These are phyloP conservation scores for Helicolenus hilgendorfi DNA, from an alignment of 2,797 vertebrate genomes.

Conservation along the genomic window DNA sequence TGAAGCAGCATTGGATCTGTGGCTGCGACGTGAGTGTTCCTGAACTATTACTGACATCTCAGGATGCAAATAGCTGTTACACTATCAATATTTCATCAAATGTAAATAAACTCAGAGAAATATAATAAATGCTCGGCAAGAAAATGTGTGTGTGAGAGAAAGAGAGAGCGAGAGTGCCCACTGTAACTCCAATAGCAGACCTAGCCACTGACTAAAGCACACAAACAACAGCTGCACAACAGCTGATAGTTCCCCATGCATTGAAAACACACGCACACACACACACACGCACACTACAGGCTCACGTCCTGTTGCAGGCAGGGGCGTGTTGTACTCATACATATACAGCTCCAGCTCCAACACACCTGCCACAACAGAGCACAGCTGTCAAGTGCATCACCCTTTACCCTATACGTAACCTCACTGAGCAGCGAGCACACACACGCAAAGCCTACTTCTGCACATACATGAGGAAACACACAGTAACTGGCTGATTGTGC, in stretches of 20 bases:
- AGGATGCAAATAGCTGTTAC: slow-evolving; percentile 8
- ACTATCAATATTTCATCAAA: slow-evolving; percentile 6
- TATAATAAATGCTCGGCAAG: background rate
- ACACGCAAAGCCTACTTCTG: slow-evolving; percentile 17
- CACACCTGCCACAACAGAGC: slow-evolving; percentile 85
- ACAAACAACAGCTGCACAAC: slow-evolving; percentile 81
- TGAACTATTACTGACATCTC: background rate
- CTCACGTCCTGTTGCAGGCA: slow-evolving; percentile 57
- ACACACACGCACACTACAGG: slow-evolving; percentile 18
- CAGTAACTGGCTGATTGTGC: slow-evolving; percentile 32
- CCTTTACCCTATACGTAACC: slow-evolving; percentile 74
- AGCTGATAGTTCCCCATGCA: slow-evolving; percentile 64
- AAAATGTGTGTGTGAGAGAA: background rate
- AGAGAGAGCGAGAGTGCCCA: background rate
- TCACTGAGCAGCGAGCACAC: slow-evolving; percentile 5
- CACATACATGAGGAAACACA: slow-evolving; percentile 48
- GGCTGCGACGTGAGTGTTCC: background rate
- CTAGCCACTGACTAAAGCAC: slow-evolving; percentile 47
- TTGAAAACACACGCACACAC: slow-evolving; percentile 10
- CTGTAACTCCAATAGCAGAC: slow-evolving; percentile 14
- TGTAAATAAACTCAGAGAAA: background rate
- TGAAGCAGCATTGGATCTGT: background rate
- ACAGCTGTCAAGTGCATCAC: slow-evolving; percentile 86
- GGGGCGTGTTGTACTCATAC: slow-evolving; percentile 56
- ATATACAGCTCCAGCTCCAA: slow-evolving; percentile 59